Conservation (phyloP, 1,140 invertebrate genomes). For the Agrypnia vestita region DNA sequence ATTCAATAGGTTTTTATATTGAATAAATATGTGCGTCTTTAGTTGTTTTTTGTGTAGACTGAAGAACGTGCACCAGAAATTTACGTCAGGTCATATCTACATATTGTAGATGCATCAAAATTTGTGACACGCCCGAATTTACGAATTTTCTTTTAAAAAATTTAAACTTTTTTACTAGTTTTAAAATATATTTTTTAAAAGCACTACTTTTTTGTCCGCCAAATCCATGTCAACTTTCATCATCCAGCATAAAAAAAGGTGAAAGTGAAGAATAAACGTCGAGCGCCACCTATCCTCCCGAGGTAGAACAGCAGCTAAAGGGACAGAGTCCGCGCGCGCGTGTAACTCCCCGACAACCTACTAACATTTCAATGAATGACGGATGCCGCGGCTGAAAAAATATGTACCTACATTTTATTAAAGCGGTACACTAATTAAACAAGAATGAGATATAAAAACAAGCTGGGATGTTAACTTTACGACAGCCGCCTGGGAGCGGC, state of each 20-base stretch:
- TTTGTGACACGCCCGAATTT: no score
- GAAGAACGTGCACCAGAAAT: no score
- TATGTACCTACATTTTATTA: constrained; percentile 8
- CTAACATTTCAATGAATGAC: not conserved
- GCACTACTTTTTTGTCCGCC: no score
- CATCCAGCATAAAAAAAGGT: not conserved
- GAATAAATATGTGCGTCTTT: no score
- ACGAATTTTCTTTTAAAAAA: no score
- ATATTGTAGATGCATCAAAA: no score
- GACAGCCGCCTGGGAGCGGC: not conserved
- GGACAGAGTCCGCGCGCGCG: not conserved
- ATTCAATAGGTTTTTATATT: no score
- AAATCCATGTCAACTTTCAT: constrained; percentile 21
- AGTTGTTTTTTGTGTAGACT: no score
- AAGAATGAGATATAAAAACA: constrained; percentile 37
- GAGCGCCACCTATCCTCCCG: no score
- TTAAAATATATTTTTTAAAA: no score
- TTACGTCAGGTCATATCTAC: no score
- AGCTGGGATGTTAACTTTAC: constrained; percentile 11
- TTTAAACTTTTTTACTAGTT: no score
- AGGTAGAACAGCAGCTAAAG: not conserved
- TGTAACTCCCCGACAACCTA: not conserved
- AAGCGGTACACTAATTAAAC: constrained; percentile 32
- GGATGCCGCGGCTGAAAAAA: constrained; percentile 22
- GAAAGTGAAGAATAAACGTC: constrained; percentile 9